phyloP scores from a whole-genome alignment of 2,113 vertebrate species.

The Damaliscus lunatus region DNA sequence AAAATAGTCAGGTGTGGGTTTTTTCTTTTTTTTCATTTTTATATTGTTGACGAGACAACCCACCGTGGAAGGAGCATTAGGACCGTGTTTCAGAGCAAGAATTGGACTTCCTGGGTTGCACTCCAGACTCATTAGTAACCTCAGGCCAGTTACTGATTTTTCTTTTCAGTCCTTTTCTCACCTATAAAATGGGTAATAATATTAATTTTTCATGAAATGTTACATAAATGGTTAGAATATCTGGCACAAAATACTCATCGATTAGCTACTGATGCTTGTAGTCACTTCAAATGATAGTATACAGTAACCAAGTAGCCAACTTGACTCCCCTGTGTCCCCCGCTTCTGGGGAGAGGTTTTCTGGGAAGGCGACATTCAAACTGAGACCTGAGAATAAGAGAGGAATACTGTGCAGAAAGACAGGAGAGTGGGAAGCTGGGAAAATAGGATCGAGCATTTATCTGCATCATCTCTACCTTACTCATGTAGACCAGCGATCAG shows the following conservation, averaged over 20 bases:
- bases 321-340: not conserved
- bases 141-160: not conserved
- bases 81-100: not conserved
- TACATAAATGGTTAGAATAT: not conserved
- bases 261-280: not conserved
- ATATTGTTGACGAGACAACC: not conserved
- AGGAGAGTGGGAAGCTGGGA: not conserved
- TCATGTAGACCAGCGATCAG: not conserved
- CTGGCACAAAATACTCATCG: not conserved
- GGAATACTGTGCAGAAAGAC: not conserved
- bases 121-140: not conserved
- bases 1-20: not conserved
- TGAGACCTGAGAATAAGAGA: not conserved
- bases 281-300: not conserved
- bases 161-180: not conserved
- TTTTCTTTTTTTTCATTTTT: not conserved
- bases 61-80: not conserved
- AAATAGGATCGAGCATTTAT: not conserved
- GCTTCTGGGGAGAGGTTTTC: not conserved
- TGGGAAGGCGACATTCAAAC: not conserved
- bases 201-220: not conserved
- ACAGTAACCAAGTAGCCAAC: not conserved
- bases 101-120: not conserved
- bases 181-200: not conserved
- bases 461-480: not conserved